phyloP scores from a whole-genome alignment of 1,140 invertebrate species.

The Drosophila erecta region DNA sequence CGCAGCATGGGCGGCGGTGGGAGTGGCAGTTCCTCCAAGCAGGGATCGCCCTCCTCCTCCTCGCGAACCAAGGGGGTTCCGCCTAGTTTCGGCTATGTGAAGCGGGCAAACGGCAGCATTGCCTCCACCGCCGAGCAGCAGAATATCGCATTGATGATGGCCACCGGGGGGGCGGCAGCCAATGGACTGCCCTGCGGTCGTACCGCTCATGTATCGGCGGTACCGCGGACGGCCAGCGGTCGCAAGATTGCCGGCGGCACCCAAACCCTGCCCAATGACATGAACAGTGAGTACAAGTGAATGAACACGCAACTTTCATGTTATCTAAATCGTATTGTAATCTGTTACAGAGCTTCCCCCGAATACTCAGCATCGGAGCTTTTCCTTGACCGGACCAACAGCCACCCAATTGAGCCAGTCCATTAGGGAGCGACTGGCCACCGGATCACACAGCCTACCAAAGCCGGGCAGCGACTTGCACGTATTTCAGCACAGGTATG shows the following conservation, averaged over 20 bases:
- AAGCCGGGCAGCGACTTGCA: constrained; percentile 89
- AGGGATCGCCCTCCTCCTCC: constrained; percentile 85
- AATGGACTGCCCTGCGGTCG: constrained; percentile 85
- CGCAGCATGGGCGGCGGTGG: constrained; percentile 72
- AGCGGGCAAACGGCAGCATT: constrained; percentile 88
- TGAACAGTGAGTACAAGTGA: constrained; percentile 87
- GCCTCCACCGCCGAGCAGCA: constrained; percentile 86
- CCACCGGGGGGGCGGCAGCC: constrained; percentile 82
- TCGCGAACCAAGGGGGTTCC: constrained; percentile 89
- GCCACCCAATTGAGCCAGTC: constrained; percentile 93
- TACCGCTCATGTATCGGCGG: constrained; percentile 93
- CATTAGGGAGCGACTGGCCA: constrained; percentile 91
- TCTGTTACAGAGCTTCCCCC: constrained; percentile 67
- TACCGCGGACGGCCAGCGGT: constrained; percentile 91
- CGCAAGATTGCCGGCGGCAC: constrained; percentile 95
- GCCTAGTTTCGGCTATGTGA: constrained; percentile 93
- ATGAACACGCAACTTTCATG: too few species aligned
- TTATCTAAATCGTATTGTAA: too few species aligned
- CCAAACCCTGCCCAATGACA: constrained; percentile 93
- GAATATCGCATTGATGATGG: constrained; percentile 81
- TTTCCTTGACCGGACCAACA: constrained; percentile 91
- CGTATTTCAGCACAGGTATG: constrained; percentile 83
- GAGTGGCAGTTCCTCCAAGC: constrained; percentile 85
- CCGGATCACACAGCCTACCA: constrained; percentile 91
- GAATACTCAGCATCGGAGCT: constrained; percentile 89